Conservation (phyloP, 2,888 invertebrate species). For the Adelognathus sp. region DNA sequence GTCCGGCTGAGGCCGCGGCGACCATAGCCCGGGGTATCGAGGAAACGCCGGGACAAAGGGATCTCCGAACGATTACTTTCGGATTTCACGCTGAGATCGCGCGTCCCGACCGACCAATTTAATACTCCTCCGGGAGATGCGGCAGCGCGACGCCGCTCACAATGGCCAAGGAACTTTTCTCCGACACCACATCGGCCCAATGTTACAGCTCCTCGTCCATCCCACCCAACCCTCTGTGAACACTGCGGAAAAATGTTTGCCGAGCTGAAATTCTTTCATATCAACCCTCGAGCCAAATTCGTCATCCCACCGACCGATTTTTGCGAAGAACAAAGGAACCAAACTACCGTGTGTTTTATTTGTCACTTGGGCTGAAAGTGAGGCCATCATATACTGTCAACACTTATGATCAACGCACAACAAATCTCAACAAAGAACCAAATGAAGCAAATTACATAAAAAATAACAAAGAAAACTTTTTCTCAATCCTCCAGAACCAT, state of each 20-base stretch:
- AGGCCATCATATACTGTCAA: background rate
- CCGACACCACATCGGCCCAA: conserved; percentile 24
- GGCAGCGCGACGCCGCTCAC: conserved; percentile 31
- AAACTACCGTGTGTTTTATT: background rate
- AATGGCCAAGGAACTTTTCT: conserved; percentile 55
- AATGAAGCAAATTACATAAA: too few species aligned
- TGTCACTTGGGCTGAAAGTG: background rate
- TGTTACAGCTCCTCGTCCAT: background rate
- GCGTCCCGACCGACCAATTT: conserved; percentile 63
- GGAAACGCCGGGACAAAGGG: conserved; percentile 68
- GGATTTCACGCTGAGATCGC: conserved; percentile 72
- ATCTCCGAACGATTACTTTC: conserved; percentile 70
- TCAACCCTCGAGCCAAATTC: conserved; percentile 8
- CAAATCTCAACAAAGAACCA: too few species aligned
- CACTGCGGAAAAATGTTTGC: conserved; percentile 35
- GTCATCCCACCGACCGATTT: conserved; percentile 23
- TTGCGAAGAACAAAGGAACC: background rate
- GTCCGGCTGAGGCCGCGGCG: conserved; percentile 55
- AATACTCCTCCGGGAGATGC: conserved; percentile 60
- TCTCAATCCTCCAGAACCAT: too few species aligned
- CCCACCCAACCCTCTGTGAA: background rate
- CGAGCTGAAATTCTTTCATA: background rate
- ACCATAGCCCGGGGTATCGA: conserved; percentile 60
- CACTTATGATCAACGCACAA: conserved; percentile 31
- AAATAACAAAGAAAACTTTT: too few species aligned